phyloP scores from a whole-genome alignment of 2,888 invertebrate genomes.

The Meghimatium bilineatum region DNA sequence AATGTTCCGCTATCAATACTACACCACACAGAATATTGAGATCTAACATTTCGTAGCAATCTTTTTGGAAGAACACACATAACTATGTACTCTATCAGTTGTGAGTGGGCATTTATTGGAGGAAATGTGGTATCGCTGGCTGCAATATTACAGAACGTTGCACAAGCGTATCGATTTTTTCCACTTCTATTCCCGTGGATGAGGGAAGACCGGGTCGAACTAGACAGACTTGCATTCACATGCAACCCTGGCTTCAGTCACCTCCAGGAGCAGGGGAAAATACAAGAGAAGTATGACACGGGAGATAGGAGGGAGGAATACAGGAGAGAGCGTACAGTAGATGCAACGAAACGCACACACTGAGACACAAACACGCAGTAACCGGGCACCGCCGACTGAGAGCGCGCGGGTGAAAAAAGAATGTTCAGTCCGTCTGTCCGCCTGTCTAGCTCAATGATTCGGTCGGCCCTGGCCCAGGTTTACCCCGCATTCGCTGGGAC shows the following conservation, averaged over 20 bases:
- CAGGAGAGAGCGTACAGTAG: background rate
- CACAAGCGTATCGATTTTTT: conserved; percentile 25
- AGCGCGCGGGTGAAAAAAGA: background rate
- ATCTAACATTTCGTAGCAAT: too few relatives aligned
- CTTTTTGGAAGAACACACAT: too few relatives aligned
- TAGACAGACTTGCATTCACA: background rate
- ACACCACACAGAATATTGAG: too few relatives aligned
- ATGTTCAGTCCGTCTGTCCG: background rate
- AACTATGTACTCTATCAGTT: too few relatives aligned
- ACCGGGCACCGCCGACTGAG: background rate
- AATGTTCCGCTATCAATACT: too few relatives aligned
- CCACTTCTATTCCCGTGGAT: conserved; percentile 5
- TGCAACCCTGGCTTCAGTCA: conserved; percentile 5
- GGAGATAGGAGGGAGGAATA: background rate
- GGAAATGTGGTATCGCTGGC: background rate
- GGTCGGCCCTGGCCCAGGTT: background rate
- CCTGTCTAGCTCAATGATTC: background rate
- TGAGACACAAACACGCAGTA: conserved; percentile 4
- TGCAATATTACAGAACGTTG: conserved; percentile 14
- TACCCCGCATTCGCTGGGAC: background rate
- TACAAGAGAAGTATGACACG: background rate
- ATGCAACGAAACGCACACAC: background rate
- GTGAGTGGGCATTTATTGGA: background rate
- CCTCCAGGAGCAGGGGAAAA: background rate
- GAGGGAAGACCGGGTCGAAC: conserved; percentile 15